Evolutionary conservation across 2,113 vertebrate species (phyloP).

Genomic region (Trogon melanurus): DNA sequence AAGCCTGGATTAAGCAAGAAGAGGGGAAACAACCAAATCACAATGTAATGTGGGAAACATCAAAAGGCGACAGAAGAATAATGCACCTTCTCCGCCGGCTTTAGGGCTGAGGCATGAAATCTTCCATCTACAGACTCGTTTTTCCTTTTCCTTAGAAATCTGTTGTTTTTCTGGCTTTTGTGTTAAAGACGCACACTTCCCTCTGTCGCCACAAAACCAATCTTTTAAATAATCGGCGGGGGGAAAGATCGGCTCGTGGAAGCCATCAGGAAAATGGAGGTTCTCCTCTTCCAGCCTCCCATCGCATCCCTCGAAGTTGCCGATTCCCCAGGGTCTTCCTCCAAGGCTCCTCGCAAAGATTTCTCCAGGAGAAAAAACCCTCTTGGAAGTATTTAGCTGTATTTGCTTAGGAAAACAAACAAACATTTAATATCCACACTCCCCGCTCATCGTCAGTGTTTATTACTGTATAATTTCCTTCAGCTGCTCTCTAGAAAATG

Average conservation of each 20-base stretch:
- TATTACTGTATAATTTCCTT: constrained; percentile 48
- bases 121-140: not conserved
- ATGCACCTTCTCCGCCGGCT: constrained; percentile 21
- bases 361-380: not conserved
- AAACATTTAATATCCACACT: not conserved
- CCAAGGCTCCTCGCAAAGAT: not conserved
- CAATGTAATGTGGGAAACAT: not conserved
- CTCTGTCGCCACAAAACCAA: not conserved
- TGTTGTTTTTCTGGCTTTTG: not conserved
- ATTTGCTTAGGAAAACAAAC: constrained; percentile 50
- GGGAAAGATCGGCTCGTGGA: not conserved
- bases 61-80: constrained; percentile 22
- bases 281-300: not conserved
- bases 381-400: not conserved
- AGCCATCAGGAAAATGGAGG: not conserved
- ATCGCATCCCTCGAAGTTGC: not conserved
- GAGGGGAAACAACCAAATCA: not conserved
- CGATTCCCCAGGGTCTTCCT: not conserved
- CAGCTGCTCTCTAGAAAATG: constrained; percentile 20
- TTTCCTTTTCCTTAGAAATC: not conserved
- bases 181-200: not conserved
- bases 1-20: not conserved
- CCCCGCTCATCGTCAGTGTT: not conserved
- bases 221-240: not conserved
- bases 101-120: constrained; percentile 29